Percentiles rank a stretch among this genome's conserved stretches.
Evolutionary conservation across 2,113 vertebrate genomes (phyloP).

Genomic region (Pseudorasbora parva): DNA sequence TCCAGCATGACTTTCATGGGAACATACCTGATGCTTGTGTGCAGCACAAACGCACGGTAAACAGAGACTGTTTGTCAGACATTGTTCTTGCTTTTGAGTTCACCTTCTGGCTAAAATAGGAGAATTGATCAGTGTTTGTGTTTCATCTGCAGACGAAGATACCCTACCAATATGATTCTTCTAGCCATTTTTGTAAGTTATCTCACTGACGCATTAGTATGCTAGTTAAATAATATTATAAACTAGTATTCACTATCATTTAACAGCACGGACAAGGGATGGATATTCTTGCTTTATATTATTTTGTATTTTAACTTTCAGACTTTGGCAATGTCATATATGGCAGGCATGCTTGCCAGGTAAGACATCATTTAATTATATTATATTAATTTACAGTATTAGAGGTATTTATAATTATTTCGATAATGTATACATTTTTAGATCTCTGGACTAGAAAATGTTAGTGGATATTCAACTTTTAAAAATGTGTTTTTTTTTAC

Average conservation of each 20-base stretch:
- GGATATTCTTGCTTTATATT: not conserved
- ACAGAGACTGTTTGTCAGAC: not conserved
- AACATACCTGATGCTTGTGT: constrained; percentile 59
- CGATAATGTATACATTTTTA: no score
- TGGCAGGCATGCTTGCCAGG: constrained; percentile 66
- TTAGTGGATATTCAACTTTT: not conserved
- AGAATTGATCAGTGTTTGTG: not conserved
- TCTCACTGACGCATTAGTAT: not conserved
- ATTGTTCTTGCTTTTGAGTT: not conserved
- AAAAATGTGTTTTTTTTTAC: no score
- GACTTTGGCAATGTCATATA: constrained; percentile 65
- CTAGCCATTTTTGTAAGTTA: constrained; percentile 63
- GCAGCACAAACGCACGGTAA: constrained; percentile 63
- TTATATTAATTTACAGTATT: not conserved
- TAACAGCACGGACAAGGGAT: not conserved
- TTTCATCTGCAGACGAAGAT: constrained; percentile 56
- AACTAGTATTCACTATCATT: not conserved
- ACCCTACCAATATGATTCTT: constrained; percentile 63
- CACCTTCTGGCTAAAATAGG: not conserved
- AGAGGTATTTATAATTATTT: not conserved
- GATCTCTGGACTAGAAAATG: not conserved
- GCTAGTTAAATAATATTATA: not conserved
- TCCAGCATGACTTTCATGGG: constrained; percentile 63
- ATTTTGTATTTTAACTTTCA: no score
- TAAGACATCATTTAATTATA: constrained; percentile 34